A percentile compares a stretch with the other conserved stretches of the same genome.
Conservation (phyloP, 1,140 invertebrate genomes). For the Leguminivora glycinivorella region DNA sequence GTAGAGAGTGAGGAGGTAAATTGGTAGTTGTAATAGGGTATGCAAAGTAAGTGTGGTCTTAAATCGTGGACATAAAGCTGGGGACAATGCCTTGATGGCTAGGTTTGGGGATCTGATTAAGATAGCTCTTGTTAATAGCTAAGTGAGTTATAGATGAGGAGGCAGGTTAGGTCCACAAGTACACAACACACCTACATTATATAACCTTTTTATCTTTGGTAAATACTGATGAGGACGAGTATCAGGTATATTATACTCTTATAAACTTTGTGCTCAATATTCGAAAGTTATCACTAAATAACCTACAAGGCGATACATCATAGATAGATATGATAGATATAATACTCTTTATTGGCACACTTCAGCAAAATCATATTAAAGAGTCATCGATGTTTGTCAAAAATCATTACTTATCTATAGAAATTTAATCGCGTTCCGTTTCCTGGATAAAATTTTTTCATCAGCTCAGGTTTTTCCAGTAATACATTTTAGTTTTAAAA, state of each 20-base stretch:
- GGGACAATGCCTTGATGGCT: neutral
- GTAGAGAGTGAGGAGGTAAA: neutral
- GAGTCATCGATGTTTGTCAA: no score
- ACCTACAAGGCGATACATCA: no score
- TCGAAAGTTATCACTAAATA: no score
- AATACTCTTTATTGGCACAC: no score
- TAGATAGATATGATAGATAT: no score
- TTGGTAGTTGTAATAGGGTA: constrained; percentile 13
- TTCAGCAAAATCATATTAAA: no score
- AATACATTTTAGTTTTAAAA: neutral
- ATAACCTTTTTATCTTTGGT: no score
- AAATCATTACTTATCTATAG: no score
- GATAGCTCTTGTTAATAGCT: neutral
- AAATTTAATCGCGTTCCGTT: neutral
- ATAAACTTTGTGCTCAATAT: no score
- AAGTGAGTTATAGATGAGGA: neutral
- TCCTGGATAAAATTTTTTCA: neutral
- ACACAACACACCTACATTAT: no score
- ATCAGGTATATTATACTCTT: no score
- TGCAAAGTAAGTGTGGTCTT: constrained; percentile 22
- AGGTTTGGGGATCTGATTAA: constrained; percentile 1
- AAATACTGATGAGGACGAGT: no score
- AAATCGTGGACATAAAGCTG: constrained; percentile 16
- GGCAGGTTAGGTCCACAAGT: neutral
- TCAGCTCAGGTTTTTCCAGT: neutral